phyloP scores from a whole-genome alignment of 1,140 invertebrate genomes.

The Drosophila suzukii region DNA sequence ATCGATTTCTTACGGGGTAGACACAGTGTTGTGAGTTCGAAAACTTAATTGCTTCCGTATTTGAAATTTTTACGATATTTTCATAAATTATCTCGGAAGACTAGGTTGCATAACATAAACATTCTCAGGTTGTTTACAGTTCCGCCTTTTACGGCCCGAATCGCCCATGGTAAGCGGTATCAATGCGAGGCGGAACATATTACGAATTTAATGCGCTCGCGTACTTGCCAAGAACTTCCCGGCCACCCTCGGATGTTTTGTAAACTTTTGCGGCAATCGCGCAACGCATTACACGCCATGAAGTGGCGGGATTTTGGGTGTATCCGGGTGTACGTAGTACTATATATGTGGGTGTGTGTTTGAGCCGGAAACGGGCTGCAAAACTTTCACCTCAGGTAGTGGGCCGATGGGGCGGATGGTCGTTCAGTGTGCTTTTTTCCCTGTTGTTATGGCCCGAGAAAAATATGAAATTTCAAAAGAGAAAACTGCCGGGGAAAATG shows the following conservation, averaged over 20 bases:
- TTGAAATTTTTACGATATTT: constrained; percentile 3
- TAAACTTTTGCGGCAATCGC: constrained; percentile 72
- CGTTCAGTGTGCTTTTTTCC: constrained; percentile 26
- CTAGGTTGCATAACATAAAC: constrained; percentile 1
- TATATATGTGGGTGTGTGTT: constrained; percentile 12
- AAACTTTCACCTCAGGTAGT: constrained; percentile 75
- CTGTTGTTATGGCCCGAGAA: constrained; percentile 55
- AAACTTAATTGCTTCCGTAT: constrained; percentile 1
- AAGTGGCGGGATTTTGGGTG: constrained; percentile 33
- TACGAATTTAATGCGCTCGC: constrained; percentile 79
- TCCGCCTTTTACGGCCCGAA: constrained; percentile 20
- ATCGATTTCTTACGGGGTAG: background rate
- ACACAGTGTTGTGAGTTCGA: background rate
- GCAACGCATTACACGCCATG: constrained; percentile 69
- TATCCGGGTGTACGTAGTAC: background rate
- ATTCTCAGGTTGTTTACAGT: constrained; percentile 33
- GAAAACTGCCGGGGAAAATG: constrained; percentile 66
- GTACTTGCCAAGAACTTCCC: constrained; percentile 66
- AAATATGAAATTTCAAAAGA: constrained; percentile 74
- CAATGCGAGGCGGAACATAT: constrained; percentile 73
- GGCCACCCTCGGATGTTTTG: constrained; percentile 47
- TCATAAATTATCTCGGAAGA: background rate
- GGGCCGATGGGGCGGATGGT: constrained; percentile 3
- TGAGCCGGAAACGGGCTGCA: constrained; percentile 77
- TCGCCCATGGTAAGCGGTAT: constrained; percentile 48